Evolutionary conservation across 1,140 invertebrate genomes (phyloP), one percentile per base, ranked within the genome.

Genomic region (Tetramorium simillimum): DNA sequence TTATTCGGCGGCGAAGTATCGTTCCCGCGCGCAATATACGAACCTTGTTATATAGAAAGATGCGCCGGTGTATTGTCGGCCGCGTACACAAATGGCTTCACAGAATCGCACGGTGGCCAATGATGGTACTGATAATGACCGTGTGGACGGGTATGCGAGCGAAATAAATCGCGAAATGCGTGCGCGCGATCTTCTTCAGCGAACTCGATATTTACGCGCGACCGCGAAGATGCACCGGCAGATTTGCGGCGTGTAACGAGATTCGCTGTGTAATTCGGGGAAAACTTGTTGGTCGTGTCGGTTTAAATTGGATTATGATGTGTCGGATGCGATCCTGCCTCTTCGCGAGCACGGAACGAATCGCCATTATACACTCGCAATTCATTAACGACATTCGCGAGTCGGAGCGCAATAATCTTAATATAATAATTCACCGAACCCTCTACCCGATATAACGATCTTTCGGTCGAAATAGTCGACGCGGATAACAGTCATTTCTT

Each of bases 1-100:
- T 91, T 91, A 90, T 91, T 84, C 84, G 65, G 33, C 70, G 63
- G 80, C 86, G 77, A 86, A 67, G 78, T 86, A 88, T 78, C 87
- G 73, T 84, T 78, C 62, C 43, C 67, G 70, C 53, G 69, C 18
- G 51, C 53, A 28, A 78, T 69, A 67, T 89, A 85, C 67, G 73
- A 80, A 60, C 60, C 89, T 90, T 90, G 86, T 90, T 90, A 89
- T 87, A 78, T 76, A 12, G 65, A 65, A 33, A 62, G 86, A 90
- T 90, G 62, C 88, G 86, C 88, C 78, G 76, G 60, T 21, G n/a
- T 49, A 90, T 91, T 91, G 89, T 91, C 72, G 86, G 88, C 72
- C 70, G 53, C 16, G 28, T 58, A 49, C 69, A 62, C 86, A 53
- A 90, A 90, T 90, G 80, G 51, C 65, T 90, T 90, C 89, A 84